These are phyloP conservation scores for Lampris megalopsis DNA, from an alignment of 2,113 vertebrate species.

Conservation along the genomic window DNA sequence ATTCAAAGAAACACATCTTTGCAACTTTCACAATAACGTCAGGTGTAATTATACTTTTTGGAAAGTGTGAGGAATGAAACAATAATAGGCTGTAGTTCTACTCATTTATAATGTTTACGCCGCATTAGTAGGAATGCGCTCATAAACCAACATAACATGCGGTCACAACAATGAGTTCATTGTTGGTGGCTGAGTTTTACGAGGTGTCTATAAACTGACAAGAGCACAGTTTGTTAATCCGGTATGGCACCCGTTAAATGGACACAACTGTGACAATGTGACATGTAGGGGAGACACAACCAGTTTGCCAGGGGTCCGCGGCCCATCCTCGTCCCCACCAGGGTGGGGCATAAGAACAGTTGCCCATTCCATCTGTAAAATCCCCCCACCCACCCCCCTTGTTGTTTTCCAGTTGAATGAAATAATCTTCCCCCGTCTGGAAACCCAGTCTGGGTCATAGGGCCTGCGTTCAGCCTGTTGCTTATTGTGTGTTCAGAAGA, in stretches of 20 bases:
- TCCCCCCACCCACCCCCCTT: conserved; percentile 72
- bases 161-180: conserved; percentile 68
- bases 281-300: conserved; percentile 41
- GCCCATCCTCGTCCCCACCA: conserved; percentile 57
- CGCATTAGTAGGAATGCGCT: conserved; percentile 72
- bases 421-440: conserved; percentile 84
- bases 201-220: conserved; percentile 70
- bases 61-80: conserved; percentile 36
- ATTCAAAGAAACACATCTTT: not conserved
- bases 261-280: conserved; percentile 57
- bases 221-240: conserved; percentile 76
- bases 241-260: conserved; percentile 71
- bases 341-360: conserved; percentile 79
- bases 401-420: conserved; percentile 87
- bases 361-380: conserved; percentile 74
- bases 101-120: conserved; percentile 74
- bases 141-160: conserved; percentile 69
- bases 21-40: conserved; percentile 49
- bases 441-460: conserved; percentile 85
- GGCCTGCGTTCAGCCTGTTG: conserved; percentile 85
- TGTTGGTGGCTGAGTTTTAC: conserved; percentile 74
- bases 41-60: conserved; percentile 42
- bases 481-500: conserved; percentile 83
- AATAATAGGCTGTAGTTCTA: conserved; percentile 44
- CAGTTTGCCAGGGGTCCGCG: conserved; percentile 62